These are phyloP conservation scores for Mercenaria mercenaria DNA, from an alignment of 1,140 invertebrate species.

Conservation along the genomic window DNA sequence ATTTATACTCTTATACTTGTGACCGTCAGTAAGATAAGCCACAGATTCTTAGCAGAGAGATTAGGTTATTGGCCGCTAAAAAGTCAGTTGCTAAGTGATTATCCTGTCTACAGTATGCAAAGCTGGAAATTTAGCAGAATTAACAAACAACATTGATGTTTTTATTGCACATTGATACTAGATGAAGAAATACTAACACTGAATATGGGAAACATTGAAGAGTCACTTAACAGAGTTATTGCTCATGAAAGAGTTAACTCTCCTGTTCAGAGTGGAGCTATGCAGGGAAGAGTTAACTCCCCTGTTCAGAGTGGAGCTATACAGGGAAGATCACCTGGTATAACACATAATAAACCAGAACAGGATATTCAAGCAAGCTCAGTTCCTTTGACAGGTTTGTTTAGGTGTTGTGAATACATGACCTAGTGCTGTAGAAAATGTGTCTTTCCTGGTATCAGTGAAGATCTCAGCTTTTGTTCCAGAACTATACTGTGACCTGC, in stretches of 20 bases:
- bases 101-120: too few relatives aligned
- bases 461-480: neutral
- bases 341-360: neutral
- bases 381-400: neutral
- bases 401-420: neutral
- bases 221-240: slow-evolving; percentile 19
- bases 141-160: neutral
- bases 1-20: too few relatives aligned
- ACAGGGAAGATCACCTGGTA: neutral
- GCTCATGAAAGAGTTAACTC: neutral
- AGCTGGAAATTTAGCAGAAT: too few relatives aligned
- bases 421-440: neutral
- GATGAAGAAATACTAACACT: slow-evolving; percentile 33
- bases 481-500: neutral
- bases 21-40: too few relatives aligned
- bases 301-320: neutral
- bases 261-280: neutral
- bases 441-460: too few relatives aligned
- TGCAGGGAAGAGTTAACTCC: neutral
- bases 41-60: too few relatives aligned
- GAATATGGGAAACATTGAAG: slow-evolving; percentile 39
- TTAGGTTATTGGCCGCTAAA: too few relatives aligned
- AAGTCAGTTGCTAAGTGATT: too few relatives aligned
- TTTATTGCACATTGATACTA: neutral
- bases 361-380: neutral